Evolutionary conservation across 2,888 invertebrate genomes (phyloP).

Genomic region (Harpalus rubripes): DNA sequence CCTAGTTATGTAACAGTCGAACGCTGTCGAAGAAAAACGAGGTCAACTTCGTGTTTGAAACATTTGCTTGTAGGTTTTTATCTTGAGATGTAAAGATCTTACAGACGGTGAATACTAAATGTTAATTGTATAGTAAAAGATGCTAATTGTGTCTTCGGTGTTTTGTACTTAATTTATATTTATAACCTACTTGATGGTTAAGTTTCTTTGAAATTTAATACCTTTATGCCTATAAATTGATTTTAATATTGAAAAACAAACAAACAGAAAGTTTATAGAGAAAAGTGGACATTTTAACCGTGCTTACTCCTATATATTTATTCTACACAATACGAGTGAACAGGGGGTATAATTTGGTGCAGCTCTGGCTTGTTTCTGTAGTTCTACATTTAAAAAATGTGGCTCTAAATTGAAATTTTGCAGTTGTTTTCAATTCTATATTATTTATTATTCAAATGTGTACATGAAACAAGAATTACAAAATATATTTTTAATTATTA

Average conservation of each 20-base stretch:
- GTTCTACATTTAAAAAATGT: too few species aligned
- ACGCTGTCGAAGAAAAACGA: conserved; percentile 56
- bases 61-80: conserved; percentile 12
- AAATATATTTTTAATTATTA: too few species aligned
- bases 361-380: too few species aligned
- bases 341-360: too few species aligned
- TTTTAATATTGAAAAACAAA: background rate
- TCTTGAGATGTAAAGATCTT: conserved; percentile 31
- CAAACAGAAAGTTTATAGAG: too few species aligned
- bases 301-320: too few species aligned
- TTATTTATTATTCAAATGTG: too few species aligned
- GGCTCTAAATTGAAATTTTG: too few species aligned
- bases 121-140: conserved; percentile 29
- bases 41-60: conserved; percentile 56
- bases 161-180: conserved; percentile 32
- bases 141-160: background rate
- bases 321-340: too few species aligned
- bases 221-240: background rate
- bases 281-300: background rate
- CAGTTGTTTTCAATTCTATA: too few species aligned
- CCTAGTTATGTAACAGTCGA: conserved; percentile 59
- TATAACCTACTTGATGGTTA: conserved; percentile 16
- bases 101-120: conserved; percentile 22
- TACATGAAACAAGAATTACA: too few species aligned
- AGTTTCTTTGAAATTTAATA: conserved; percentile 2